phyloP scores from a whole-genome alignment of 2,797 vertebrate genomes.

The Gymnopithys bicolor region DNA sequence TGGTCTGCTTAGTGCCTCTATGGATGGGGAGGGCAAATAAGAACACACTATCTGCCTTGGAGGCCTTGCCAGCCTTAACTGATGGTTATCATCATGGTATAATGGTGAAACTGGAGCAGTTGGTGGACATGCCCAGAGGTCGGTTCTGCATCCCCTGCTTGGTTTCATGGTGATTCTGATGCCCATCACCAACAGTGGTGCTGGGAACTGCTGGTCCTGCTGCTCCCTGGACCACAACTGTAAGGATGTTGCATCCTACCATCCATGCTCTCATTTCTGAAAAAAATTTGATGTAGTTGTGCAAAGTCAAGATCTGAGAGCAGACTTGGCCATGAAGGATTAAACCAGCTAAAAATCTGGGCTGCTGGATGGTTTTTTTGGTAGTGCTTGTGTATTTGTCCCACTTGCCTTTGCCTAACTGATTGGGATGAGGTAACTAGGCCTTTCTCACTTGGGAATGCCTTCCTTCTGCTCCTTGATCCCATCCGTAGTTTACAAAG shows the following conservation, averaged over 20 bases:
- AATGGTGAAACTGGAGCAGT: rapidly evolving
- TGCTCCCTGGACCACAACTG: neutral
- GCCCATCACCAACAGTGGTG: neutral
- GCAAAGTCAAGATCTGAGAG: neutral
- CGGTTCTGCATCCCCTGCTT: neutral
- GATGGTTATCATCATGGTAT: neutral
- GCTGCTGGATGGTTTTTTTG: neutral
- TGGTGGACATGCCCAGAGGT: neutral
- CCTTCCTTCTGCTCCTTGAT: neutral
- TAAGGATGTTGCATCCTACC: neutral
- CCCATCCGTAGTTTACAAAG: slow-evolving; percentile 83
- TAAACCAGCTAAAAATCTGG: neutral
- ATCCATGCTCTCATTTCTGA: neutral
- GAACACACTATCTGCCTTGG: rapidly evolving
- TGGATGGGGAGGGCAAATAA: neutral
- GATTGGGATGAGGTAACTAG: neutral
- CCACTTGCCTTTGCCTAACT: neutral
- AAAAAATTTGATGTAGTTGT: neutral
- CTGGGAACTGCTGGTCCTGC: neutral
- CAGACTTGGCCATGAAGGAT: rapidly evolving
- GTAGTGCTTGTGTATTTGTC: neutral
- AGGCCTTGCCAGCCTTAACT: neutral
- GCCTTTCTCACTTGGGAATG: neutral
- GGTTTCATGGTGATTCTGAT: neutral
- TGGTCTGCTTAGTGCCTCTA: rapidly evolving